Evolutionary conservation across 2,113 vertebrate species (phyloP).

Genomic region (Athene noctua): DNA sequence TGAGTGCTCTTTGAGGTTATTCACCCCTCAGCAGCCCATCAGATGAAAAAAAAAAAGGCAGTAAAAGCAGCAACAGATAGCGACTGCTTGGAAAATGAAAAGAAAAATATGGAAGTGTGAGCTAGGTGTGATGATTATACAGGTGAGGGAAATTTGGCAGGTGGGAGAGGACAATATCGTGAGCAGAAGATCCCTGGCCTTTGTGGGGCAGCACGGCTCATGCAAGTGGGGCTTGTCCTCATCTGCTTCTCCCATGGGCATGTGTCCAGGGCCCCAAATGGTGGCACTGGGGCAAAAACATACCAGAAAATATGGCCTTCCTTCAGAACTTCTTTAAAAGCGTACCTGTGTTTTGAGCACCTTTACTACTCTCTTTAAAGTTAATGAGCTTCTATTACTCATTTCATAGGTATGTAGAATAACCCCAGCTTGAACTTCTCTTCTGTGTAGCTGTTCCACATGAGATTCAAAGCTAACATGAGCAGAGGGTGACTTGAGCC

Average conservation of each 20-base stretch:
- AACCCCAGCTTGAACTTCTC: not conserved
- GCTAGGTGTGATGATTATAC: not conserved
- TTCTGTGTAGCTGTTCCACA: not conserved
- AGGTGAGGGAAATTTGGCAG: not conserved
- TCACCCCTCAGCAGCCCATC: not conserved
- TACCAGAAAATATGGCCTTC: not conserved
- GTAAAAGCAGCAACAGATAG: not conserved
- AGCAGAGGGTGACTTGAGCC: slow-evolving; percentile 4
- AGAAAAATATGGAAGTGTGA: not conserved
- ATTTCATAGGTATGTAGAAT: not conserved
- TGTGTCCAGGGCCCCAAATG: not conserved
- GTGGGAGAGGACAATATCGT: not conserved
- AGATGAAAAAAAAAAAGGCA: not conserved
- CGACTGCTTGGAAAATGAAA: not conserved
- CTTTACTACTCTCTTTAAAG: not conserved
- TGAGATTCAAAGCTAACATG: not conserved
- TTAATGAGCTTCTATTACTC: not conserved
- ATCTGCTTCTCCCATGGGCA: not conserved
- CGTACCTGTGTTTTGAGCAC: not conserved
- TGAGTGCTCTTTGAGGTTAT: not conserved
- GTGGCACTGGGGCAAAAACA: not conserved
- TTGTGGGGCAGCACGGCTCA: not conserved
- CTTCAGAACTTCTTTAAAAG: not conserved
- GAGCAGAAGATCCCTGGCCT: not conserved
- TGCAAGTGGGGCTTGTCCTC: not conserved